Percentiles rank a stretch among this genome's conserved stretches.
phyloP scores from a whole-genome alignment of 2,797 vertebrate genomes.

The Enteromius trimaculatus region DNA sequence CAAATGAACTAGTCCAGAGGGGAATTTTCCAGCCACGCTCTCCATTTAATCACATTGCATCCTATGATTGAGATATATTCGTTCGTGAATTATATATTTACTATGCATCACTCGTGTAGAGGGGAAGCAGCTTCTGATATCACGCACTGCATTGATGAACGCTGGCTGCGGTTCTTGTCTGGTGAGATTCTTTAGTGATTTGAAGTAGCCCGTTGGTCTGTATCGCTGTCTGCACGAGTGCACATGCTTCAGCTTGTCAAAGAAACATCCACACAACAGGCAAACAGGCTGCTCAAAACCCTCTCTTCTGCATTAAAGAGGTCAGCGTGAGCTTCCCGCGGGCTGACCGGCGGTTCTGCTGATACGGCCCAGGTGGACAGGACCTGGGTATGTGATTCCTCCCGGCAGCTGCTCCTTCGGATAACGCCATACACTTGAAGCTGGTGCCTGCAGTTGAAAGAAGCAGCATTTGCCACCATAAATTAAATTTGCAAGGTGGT shows the following conservation, averaged over 20 bases:
- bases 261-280: constrained; percentile 10
- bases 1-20: neutral
- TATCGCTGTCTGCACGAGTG: constrained; percentile 35
- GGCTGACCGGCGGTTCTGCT: neutral
- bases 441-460: constrained; percentile 3
- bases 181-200: constrained; percentile 7
- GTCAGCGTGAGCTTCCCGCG: constrained; percentile 12
- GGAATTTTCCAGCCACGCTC: neutral
- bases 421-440: neutral
- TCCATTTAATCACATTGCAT: neutral
- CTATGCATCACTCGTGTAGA: neutral
- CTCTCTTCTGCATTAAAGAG: constrained; percentile 23
- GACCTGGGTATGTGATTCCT: constrained; percentile 1
- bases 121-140: neutral
- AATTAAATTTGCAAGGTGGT: neutral
- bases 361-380: constrained; percentile 32
- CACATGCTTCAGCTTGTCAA: constrained; percentile 35
- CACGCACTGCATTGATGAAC: constrained; percentile 1
- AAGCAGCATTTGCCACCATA: constrained; percentile 1
- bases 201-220: constrained; percentile 14
- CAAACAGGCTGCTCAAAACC: neutral
- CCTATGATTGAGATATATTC: neutral
- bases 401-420: constrained; percentile 27
- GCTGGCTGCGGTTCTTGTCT: constrained; percentile 11
- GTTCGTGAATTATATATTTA: neutral